These are phyloP conservation scores for Allacma fusca DNA, from an alignment of 2,888 invertebrate genomes.

Conservation along the genomic window DNA sequence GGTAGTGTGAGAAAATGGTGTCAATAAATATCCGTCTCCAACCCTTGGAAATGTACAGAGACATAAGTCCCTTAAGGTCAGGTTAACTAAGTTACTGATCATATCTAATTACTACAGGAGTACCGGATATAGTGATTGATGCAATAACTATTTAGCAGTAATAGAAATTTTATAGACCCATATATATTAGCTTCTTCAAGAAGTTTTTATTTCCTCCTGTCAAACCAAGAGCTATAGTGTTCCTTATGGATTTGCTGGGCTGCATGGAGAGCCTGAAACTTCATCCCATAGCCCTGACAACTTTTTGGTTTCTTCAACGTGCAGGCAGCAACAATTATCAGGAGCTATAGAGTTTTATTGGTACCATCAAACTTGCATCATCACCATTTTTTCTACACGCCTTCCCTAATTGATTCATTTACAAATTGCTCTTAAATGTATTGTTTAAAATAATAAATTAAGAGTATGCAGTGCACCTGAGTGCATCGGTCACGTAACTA, in stretches of 20 bases:
- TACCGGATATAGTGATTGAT: constrained; percentile 37
- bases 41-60: background rate
- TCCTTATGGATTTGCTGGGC: background rate
- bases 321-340: constrained; percentile 18
- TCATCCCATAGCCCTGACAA: background rate
- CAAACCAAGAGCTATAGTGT: background rate
- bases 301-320: background rate
- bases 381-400: constrained; percentile 18
- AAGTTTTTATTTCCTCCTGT: constrained; percentile 21
- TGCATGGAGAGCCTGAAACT: background rate
- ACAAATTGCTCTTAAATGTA: constrained; percentile 1
- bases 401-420: constrained; percentile 19
- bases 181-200: constrained; percentile 33
- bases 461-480: no score
- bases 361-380: constrained; percentile 21
- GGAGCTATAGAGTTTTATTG: constrained; percentile 17
- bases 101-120: constrained; percentile 21
- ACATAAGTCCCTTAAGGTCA: constrained; percentile 17
- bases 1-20: background rate
- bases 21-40: background rate
- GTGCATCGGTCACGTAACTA: no score
- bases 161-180: constrained; percentile 31
- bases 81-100: constrained; percentile 13
- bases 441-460: constrained; percentile 9
- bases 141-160: constrained; percentile 37